phyloP scores from a whole-genome alignment of 2,797 vertebrate species.

The Pseudochirops cupreus region DNA sequence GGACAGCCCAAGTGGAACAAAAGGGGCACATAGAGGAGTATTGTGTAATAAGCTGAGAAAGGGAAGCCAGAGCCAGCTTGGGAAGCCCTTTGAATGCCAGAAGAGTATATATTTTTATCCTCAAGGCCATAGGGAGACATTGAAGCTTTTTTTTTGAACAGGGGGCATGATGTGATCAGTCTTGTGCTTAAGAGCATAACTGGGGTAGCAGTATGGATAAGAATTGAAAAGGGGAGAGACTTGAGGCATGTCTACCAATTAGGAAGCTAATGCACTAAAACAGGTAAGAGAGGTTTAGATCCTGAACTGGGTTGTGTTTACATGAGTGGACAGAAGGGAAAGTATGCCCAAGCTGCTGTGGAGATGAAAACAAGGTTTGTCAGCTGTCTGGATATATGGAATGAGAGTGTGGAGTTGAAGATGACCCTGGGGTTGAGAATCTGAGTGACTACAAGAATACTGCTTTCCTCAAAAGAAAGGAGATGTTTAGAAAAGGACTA shows the following conservation, averaged over 20 bases:
- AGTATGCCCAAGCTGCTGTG: not conserved
- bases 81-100: not conserved
- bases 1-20: not conserved
- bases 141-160: not conserved
- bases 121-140: not conserved
- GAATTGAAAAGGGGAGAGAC: not conserved
- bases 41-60: not conserved
- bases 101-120: not conserved
- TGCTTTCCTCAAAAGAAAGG: not conserved
- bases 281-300: not conserved
- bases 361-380: not conserved
- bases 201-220: not conserved
- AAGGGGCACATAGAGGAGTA: not conserved
- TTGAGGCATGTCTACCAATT: not conserved
- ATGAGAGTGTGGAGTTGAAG: not conserved
- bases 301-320: not conserved
- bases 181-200: not conserved
- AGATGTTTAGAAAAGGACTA: not conserved
- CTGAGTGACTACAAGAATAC: not conserved
- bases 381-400: not conserved
- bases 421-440: not conserved
- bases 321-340: not conserved
- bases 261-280: not conserved
- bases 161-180: not conserved
- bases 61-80: not conserved